Percentiles rank a stretch among this genome's conserved stretches.
Conservation (phyloP, 2,797 vertebrate species). For the Alca torda region DNA sequence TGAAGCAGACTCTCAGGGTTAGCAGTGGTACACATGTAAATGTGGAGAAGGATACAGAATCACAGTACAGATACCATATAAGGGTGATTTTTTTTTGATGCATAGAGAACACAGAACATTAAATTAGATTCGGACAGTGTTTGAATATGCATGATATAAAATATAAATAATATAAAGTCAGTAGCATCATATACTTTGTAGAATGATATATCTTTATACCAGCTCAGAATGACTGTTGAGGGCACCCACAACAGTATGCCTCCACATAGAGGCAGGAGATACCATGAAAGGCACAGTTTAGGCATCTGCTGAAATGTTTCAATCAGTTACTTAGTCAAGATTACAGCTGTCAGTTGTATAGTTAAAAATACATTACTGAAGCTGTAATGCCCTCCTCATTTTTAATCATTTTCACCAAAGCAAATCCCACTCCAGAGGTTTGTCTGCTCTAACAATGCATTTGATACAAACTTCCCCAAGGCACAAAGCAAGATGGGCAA, state of each 20-base stretch:
- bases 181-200: background rate
- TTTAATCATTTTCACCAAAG: constrained; percentile 25
- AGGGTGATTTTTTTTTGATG: background rate
- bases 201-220: background rate
- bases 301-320: background rate
- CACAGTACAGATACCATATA: no score
- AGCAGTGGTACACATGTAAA: background rate
- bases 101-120: background rate
- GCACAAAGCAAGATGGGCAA: constrained; percentile 23
- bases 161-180: background rate
- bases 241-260: background rate
- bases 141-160: background rate
- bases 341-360: background rate
- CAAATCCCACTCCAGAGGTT: constrained; percentile 3
- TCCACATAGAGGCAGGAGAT: background rate
- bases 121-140: background rate
- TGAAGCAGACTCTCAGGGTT: background rate
- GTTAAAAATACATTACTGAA: constrained; percentile 7
- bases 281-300: background rate
- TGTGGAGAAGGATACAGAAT: background rate
- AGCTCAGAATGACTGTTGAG: background rate
- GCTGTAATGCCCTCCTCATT: background rate
- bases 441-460: background rate
- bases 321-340: background rate
- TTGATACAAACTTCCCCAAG: constrained; percentile 29